phyloP scores from a whole-genome alignment of 2,113 vertebrate species.

The Solenodon paradoxus region DNA sequence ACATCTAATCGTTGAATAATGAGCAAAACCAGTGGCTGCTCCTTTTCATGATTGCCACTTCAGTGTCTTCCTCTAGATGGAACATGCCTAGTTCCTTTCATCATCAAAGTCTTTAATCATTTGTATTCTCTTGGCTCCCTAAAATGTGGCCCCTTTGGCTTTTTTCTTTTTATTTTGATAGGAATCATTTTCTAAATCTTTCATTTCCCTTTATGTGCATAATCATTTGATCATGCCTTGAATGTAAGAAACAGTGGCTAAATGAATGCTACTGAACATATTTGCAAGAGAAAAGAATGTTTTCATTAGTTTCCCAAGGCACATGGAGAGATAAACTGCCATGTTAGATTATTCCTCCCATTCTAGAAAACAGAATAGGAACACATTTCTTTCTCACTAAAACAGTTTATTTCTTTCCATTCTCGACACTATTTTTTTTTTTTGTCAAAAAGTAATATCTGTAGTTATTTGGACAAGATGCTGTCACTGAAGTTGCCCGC shows the following conservation, averaged over 20 bases:
- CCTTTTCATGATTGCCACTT: neutral
- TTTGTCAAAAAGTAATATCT: neutral
- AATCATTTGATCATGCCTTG: neutral
- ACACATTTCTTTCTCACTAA: neutral
- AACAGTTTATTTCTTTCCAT: neutral
- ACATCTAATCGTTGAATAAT: neutral
- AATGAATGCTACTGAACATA: neutral
- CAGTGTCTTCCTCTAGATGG: neutral
- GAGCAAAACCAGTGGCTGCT: neutral
- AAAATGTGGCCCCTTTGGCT: neutral
- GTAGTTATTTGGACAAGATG: neutral
- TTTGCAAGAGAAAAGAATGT: constrained; percentile 17
- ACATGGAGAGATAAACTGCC: neutral
- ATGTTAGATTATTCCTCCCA: neutral
- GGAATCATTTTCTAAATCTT: constrained; percentile 25
- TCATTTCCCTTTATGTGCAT: neutral
- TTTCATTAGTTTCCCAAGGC: neutral
- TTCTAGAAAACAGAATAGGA: constrained; percentile 16
- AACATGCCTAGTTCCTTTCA: neutral
- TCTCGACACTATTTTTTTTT: neutral
- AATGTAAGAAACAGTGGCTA: neutral
- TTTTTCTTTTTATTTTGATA: neutral
- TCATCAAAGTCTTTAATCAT: constrained; percentile 6
- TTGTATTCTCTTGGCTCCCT: neutral
- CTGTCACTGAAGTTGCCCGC: neutral